These are phyloP conservation scores for Pseudolaguvia tuberculata DNA, from an alignment of 2,113 vertebrate species.

Conservation along the genomic window DNA sequence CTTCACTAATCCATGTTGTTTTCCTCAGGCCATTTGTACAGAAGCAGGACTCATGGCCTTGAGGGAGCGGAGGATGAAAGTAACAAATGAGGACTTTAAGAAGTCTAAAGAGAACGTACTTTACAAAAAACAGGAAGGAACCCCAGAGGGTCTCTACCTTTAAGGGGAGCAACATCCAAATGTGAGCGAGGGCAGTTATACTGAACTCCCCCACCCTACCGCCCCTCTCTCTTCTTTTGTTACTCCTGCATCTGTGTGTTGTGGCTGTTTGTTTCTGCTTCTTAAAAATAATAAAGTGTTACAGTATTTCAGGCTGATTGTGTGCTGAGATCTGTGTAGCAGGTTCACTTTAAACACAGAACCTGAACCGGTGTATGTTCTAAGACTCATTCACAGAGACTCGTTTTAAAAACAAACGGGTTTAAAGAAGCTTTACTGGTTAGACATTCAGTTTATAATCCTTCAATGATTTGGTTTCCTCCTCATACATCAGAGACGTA, in stretches of 20 bases:
- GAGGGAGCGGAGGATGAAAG: constrained; percentile 94
- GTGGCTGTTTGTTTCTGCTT: constrained; percentile 25
- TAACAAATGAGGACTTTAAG: constrained; percentile 99
- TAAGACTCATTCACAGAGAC: constrained; percentile 27
- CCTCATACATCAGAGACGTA: constrained; percentile 33
- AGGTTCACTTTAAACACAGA: background rate
- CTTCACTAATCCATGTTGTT: no score
- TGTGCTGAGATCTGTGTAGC: background rate
- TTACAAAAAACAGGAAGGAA: constrained; percentile 98
- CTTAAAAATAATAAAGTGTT: constrained; percentile 37
- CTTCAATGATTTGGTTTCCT: constrained; percentile 50
- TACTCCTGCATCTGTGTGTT: constrained; percentile 6
- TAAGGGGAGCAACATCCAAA: constrained; percentile 42
- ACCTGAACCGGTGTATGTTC: background rate
- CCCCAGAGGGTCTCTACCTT: constrained; percentile 85
- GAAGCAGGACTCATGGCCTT: constrained; percentile 96
- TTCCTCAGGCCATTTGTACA: constrained; percentile 90
- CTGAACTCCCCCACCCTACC: no score
- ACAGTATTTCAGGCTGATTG: background rate
- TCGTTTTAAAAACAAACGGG: constrained; percentile 36
- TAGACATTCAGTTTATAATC: constrained; percentile 43
- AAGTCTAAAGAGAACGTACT: constrained; percentile 98
- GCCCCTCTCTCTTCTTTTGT: constrained; percentile 4
- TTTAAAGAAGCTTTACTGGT: constrained; percentile 46
- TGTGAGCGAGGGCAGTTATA: background rate